Evolutionary conservation across 2,797 vertebrate species (phyloP).

Genomic region (Pseudopleuronectes americanus): DNA sequence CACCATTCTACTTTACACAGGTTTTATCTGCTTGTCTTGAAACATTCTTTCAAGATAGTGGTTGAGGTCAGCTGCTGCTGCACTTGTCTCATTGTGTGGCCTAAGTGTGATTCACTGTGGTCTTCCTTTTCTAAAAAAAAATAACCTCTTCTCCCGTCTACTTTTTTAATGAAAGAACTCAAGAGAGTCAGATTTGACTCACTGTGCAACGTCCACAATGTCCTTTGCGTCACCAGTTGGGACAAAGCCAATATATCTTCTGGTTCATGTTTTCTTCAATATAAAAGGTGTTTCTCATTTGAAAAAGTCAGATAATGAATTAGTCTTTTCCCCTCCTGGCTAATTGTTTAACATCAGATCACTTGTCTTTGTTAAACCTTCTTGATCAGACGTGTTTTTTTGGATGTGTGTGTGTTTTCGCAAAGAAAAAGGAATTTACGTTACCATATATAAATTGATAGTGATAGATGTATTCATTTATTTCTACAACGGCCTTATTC

Average conservation of each 20-base stretch:
- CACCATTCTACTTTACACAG: not conserved
- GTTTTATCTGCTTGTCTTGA: conserved; percentile 34
- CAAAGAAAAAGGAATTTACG: not conserved
- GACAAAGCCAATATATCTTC: too few species aligned
- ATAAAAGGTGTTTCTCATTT: conserved; percentile 25
- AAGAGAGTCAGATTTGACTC: conserved; percentile 28
- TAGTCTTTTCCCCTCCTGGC: not conserved
- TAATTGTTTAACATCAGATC: conserved; percentile 1
- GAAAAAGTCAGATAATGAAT: conserved; percentile 9
- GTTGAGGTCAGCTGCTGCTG: conserved; percentile 21
- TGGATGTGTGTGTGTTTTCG: conserved; percentile 2
- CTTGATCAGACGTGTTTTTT: conserved; percentile 27
- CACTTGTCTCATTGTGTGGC: conserved; percentile 18
- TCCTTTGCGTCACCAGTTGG: conserved; percentile 5
- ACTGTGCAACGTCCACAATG: conserved; percentile 1
- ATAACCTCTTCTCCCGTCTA: too few species aligned
- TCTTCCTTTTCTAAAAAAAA: too few species aligned
- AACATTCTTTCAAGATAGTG: conserved; percentile 18
- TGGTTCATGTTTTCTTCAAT: too few species aligned
- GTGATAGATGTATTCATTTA: not conserved
- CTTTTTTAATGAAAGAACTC: too few species aligned
- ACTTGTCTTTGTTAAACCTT: too few species aligned
- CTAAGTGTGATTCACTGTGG: conserved; percentile 32
- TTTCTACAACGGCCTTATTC: conserved; percentile 7
- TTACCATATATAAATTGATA: too few species aligned